phyloP scores from a whole-genome alignment of 2,888 invertebrate species.

The Eupithecia subfuscata region DNA sequence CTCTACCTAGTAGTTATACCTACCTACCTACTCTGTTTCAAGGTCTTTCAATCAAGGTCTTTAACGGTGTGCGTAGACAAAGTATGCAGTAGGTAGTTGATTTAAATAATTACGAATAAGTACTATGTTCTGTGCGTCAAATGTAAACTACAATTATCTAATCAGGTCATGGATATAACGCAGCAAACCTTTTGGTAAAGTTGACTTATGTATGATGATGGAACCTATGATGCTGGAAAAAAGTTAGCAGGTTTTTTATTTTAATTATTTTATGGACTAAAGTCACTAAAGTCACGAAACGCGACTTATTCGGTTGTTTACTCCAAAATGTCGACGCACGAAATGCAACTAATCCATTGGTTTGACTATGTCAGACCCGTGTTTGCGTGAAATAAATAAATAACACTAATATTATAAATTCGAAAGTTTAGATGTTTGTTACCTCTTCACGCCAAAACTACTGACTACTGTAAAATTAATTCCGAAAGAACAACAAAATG shows the following conservation, averaged over 20 bases:
- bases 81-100: constrained; percentile 2
- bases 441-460: too few species aligned
- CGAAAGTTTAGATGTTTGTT: too few species aligned
- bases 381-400: background rate
- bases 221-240: too few species aligned
- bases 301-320: too few species aligned
- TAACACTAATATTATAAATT: background rate
- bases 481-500: background rate
- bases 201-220: background rate
- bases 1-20: background rate
- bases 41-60: constrained; percentile 4
- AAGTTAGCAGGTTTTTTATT: background rate
- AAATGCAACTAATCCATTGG: too few species aligned
- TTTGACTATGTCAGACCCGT: too few species aligned
- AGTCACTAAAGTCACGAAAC: too few species aligned
- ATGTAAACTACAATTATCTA: constrained; percentile 8
- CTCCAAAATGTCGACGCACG: too few species aligned
- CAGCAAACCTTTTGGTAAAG: background rate
- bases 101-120: constrained; percentile 2
- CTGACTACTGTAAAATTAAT: background rate
- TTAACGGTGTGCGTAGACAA: background rate
- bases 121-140: constrained; percentile 6
- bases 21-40: background rate
- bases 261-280: too few species aligned
- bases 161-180: constrained; percentile 2